Conservation (phyloP, 2,797 vertebrate species). For the Natrix natrix region DNA sequence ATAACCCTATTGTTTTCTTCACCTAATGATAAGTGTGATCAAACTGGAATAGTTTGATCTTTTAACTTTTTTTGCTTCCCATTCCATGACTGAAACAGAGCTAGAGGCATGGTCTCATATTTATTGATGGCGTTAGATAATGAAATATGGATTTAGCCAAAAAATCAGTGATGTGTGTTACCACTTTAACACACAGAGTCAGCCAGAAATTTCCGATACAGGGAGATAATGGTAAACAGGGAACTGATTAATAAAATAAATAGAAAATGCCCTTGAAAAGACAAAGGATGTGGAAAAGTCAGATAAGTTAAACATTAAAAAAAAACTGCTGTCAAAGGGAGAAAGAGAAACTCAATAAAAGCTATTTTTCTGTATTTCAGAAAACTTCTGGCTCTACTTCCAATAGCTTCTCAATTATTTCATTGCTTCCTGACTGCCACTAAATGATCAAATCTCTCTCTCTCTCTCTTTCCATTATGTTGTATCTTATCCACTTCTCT, state of each 20-base stretch:
- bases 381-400: conserved; percentile 42
- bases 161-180: neutral
- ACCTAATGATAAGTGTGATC: neutral
- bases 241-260: conserved; percentile 28
- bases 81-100: neutral
- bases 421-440: conserved; percentile 11
- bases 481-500: conserved; percentile 6
- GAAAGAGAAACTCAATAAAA: neutral
- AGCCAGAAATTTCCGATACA: neutral
- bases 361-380: conserved; percentile 27
- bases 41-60: neutral
- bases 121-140: neutral
- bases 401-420: conserved; percentile 25
- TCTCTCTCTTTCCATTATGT: neutral
- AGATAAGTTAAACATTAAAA: conserved; percentile 25
- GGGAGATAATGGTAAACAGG: conserved; percentile 3
- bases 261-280: conserved; percentile 29
- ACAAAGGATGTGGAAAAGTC: conserved; percentile 1
- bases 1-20: neutral
- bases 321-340: neutral
- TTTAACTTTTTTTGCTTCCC: neutral
- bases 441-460: neutral
- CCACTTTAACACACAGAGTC: neutral
- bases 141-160: neutral
- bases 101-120: neutral